These are phyloP conservation scores for Sebastes aleutianus DNA, from an alignment of 2,797 vertebrate species.

Conservation along the genomic window DNA sequence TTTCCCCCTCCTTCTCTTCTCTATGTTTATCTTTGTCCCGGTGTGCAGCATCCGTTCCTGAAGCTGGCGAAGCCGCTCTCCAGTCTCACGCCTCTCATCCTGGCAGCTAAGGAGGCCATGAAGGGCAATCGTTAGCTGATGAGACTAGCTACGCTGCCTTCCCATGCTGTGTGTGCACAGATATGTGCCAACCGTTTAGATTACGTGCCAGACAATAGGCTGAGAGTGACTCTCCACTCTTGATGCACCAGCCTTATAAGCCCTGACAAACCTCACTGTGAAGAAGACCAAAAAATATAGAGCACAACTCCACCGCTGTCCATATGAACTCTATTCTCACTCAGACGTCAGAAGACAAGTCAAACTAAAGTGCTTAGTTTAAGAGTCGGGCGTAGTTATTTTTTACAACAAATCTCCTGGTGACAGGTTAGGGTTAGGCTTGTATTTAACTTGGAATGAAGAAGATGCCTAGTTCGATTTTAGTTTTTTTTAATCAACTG, in stretches of 20 bases:
- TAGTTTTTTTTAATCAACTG: conserved; percentile 75
- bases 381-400: conserved; percentile 67
- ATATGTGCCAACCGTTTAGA: conserved; percentile 70
- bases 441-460: conserved; percentile 81
- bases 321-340: conserved; percentile 68
- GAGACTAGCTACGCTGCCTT: conserved; percentile 45
- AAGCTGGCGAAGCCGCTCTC: conserved; percentile 98
- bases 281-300: conserved; percentile 78
- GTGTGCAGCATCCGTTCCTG: conserved; percentile 94
- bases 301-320: conserved; percentile 74
- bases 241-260: conserved; percentile 71
- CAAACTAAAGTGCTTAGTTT: conserved; percentile 72
- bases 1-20: neutral
- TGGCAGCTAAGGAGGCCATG: conserved; percentile 99
- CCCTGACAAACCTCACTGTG: conserved; percentile 80
- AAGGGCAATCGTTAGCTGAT: conserved; percentile 93
- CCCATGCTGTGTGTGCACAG: conserved; percentile 75
- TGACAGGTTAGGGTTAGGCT: conserved; percentile 67
- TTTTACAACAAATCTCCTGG: conserved; percentile 66
- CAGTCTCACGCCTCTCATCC: conserved; percentile 97
- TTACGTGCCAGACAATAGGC: conserved; percentile 79
- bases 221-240: conserved; percentile 62
- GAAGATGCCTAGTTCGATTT: conserved; percentile 73
- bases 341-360: conserved; percentile 73
- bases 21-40: neutral